phyloP scores from a whole-genome alignment of 2,113 vertebrate species.

The Gobius niger region DNA sequence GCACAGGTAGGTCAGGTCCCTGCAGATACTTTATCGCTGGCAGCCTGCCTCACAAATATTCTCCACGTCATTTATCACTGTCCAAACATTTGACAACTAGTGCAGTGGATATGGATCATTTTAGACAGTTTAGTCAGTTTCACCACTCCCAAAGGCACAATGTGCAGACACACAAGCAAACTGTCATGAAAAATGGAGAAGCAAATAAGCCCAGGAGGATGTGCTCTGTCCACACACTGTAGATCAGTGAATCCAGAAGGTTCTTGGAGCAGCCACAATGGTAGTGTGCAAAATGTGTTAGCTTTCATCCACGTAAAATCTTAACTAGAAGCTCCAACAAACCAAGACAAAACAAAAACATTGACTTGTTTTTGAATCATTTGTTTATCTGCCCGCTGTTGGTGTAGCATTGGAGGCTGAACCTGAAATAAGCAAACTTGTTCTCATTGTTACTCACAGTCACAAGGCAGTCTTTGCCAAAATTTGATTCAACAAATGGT shows the following conservation, averaged over 20 bases:
- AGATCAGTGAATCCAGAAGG: slow-evolving; percentile 9
- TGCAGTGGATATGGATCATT: slow-evolving; percentile 66
- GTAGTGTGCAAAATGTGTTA: neutral
- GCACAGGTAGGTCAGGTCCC: slow-evolving; percentile 43
- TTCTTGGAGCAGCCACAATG: slow-evolving; percentile 14
- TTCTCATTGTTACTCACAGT: too few species aligned
- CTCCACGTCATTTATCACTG: slow-evolving; percentile 61
- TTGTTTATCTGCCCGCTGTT: too few species aligned
- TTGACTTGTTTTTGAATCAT: too few species aligned
- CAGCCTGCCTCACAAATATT: slow-evolving; percentile 50
- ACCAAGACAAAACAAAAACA: too few species aligned
- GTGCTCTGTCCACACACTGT: slow-evolving; percentile 6
- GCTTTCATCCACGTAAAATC: neutral
- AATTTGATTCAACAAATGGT: too few species aligned
- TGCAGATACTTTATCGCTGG: slow-evolving; percentile 49
- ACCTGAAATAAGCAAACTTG: too few species aligned
- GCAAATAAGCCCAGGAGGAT: slow-evolving; percentile 23
- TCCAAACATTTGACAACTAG: slow-evolving; percentile 53
- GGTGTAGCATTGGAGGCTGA: too few species aligned
- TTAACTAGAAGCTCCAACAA: too few species aligned
- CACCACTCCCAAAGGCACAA: slow-evolving; percentile 44
- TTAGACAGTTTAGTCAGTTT: slow-evolving; percentile 50
- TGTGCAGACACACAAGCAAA: slow-evolving; percentile 18
- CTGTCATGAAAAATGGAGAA: slow-evolving; percentile 25
- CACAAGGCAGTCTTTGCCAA: too few species aligned